These are phyloP conservation scores for human DNA, from an alignment of 2,113 vertebrate species.

Conservation along the genomic window DNA sequence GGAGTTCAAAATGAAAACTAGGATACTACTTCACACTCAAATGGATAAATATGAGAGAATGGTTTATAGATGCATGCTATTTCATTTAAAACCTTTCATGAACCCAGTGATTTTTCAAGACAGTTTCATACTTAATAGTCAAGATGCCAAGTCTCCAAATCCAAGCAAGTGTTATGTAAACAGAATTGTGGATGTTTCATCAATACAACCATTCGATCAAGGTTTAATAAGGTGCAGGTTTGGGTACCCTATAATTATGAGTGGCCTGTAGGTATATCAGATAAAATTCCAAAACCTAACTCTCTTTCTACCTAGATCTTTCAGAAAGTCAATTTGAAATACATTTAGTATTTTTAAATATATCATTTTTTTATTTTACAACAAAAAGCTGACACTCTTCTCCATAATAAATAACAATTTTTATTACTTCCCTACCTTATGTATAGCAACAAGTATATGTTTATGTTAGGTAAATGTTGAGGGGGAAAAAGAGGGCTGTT, in stretches of 20 bases:
- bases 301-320: neutral
- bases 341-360: neutral
- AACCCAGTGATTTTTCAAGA: conserved; percentile 32
- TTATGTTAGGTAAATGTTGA: neutral
- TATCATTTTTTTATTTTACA: neutral
- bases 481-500: neutral
- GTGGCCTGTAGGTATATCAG: neutral
- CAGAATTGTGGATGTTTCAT: conserved; percentile 34
- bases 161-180: neutral
- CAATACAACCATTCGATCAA: conserved; percentile 51
- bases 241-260: neutral
- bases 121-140: neutral
- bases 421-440: neutral
- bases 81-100: neutral
- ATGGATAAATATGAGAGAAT: neutral
- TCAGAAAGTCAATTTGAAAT: conserved; percentile 8
- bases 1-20: conserved; percentile 52
- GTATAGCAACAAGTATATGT: neutral
- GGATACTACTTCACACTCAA: conserved; percentile 27
- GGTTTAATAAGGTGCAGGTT: neutral
- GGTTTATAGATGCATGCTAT: neutral
- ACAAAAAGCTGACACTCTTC: no score
- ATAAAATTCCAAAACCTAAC: neutral
- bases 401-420: neutral
- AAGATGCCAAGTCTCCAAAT: conserved; percentile 52